These are phyloP conservation scores for Streblospio benedicti DNA, from an alignment of 1,140 invertebrate genomes.

Conservation along the genomic window DNA sequence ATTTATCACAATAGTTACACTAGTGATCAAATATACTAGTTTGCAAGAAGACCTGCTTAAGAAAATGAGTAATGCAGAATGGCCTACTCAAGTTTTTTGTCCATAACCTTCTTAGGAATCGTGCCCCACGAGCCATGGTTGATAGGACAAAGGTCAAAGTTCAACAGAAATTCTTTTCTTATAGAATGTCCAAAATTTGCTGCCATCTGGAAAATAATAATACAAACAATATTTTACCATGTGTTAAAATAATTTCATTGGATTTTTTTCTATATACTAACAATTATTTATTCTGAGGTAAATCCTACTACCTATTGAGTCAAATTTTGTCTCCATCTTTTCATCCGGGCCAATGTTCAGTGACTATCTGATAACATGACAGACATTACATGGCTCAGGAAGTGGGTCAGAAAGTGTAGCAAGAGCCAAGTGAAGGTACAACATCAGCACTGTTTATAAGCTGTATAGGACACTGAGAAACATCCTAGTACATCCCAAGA, in stretches of 20 bases:
- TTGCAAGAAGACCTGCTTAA: too few relatives aligned
- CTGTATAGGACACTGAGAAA: too few relatives aligned
- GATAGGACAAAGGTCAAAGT: conserved; percentile 13
- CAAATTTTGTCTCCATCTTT: not conserved
- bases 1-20: too few relatives aligned
- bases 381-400: too few relatives aligned
- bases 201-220: not conserved
- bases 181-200: not conserved
- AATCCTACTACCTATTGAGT: not conserved
- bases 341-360: too few relatives aligned
- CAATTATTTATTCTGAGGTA: not conserved
- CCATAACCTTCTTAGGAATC: conserved; percentile 22
- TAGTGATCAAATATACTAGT: too few relatives aligned
- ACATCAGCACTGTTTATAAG: too few relatives aligned
- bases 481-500: too few relatives aligned
- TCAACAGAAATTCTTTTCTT: conserved; percentile 11
- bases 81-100: conserved; percentile 21
- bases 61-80: not conserved
- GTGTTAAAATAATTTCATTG: not conserved
- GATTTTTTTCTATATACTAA: not conserved
- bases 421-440: too few relatives aligned
- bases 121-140: conserved; percentile 29
- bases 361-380: too few relatives aligned
- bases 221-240: not conserved
- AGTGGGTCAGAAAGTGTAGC: too few relatives aligned